Evolutionary conservation across 2,113 vertebrate species (phyloP), one percentile per base, ranked within the genome.

Genomic region (Machaerirhynchus nigripectus): DNA sequence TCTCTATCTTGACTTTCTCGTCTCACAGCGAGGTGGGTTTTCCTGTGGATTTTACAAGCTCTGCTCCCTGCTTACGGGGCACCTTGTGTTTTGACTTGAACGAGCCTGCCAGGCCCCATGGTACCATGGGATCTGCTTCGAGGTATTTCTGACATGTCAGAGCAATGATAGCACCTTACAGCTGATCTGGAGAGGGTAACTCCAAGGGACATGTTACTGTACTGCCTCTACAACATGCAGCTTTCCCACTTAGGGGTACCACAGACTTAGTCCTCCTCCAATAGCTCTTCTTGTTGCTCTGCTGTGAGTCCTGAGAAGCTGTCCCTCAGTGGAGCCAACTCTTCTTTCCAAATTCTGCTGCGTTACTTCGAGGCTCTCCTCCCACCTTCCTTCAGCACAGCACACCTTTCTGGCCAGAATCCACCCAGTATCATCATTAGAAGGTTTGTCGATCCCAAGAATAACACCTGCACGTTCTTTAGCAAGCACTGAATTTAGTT

Each of bases 401-500:
- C 63, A 90, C 67, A 67, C 10, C 83, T 84, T 84, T 78, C 86
- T 95, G 93, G 92, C 83, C 33, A 40, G 71, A 93, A 90, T 94
- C 91, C 89, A 89, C 57, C 57, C 59, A 46, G 53, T 44, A 85
- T 37, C 33, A 77, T 95, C 71, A 86, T 86, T 76, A 87, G 70
- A 92, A 86, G 79, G 75, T 81, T 83, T 92, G 80, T 24, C 94
- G 85, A 95, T 75, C 71, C 79, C 20, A 71, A 70, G 79, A 95
- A 93, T 61, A 86, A 94, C 83, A 88, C 35, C 59, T 65, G 64
- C 85, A 68, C 1, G 0, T 91, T 92, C 88, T 85, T 95, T 86
- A 88, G 68, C 76, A 78, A 93, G 83, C n/a, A 27, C 64, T 52
- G 83, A 77, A 67, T 94, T 92, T 64, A 92, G 82, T 94, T 96